These are phyloP conservation scores for Crenuchus spilurus DNA, from an alignment of 2,797 vertebrate species.

Conservation along the genomic window DNA sequence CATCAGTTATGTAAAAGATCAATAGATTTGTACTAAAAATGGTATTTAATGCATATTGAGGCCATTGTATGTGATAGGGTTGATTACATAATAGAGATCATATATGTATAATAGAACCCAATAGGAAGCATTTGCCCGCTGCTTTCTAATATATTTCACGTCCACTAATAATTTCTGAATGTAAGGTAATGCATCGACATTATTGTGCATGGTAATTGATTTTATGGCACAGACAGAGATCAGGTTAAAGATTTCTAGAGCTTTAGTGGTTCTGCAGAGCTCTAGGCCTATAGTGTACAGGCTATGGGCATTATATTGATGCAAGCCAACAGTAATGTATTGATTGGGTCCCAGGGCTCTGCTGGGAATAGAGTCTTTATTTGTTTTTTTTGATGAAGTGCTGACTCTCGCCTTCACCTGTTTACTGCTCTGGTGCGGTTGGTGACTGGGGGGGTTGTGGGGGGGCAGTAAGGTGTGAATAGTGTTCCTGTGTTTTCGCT, in stretches of 20 bases:
- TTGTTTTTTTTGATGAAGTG: slow-evolving; percentile 71
- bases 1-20: too few relatives aligned
- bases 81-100: too few relatives aligned
- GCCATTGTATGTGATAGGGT: too few relatives aligned
- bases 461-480: slow-evolving; percentile 35
- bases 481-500: slow-evolving; percentile 49
- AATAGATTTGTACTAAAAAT: too few relatives aligned
- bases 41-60: too few relatives aligned
- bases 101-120: too few relatives aligned
- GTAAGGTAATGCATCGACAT: too few relatives aligned
- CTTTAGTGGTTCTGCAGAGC: background rate
- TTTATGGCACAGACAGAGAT: background rate
- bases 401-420: slow-evolving; percentile 66
- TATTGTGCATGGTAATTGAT: too few relatives aligned
- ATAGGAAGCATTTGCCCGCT: too few relatives aligned
- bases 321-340: slow-evolving; percentile 49
- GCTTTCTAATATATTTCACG: too few relatives aligned
- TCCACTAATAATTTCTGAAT: too few relatives aligned
- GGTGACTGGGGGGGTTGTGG: slow-evolving; percentile 9
- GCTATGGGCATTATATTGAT: slow-evolving; percentile 52
- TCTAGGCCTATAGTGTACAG: slow-evolving; percentile 18
- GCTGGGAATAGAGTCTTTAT: slow-evolving; percentile 62
- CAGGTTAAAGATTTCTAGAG: background rate
- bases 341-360: slow-evolving; percentile 60
- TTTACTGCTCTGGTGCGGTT: slow-evolving; percentile 56